These are phyloP conservation scores for Calliopsis andreniformis DNA, from an alignment of 1,140 invertebrate genomes.

Conservation along the genomic window DNA sequence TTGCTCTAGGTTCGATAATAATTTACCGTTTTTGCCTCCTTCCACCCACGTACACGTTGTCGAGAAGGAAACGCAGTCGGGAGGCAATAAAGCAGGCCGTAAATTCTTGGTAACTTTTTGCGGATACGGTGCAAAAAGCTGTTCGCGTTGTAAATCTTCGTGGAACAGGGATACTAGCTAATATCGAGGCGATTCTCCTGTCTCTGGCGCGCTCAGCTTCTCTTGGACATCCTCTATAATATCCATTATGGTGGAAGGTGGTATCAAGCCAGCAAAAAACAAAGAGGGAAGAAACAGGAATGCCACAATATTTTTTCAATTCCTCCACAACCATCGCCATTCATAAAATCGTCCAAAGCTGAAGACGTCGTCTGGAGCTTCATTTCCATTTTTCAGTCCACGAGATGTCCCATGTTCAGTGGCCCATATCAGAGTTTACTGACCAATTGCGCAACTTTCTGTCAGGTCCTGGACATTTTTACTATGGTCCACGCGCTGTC, in stretches of 20 bases:
- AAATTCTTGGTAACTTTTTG: slow-evolving; percentile 59
- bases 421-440: slow-evolving; percentile 5
- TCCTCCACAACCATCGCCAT: too few relatives aligned
- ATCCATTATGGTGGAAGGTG: too few relatives aligned
- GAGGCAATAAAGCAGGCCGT: slow-evolving; percentile 59
- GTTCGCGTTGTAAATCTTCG: slow-evolving; percentile 23
- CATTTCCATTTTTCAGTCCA: neutral
- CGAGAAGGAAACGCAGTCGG: slow-evolving; percentile 37
- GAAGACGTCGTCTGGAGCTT: neutral
- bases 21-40: slow-evolving; percentile 53
- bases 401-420: neutral
- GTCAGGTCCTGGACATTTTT: slow-evolving; percentile 12
- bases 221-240: neutral
- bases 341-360: too few relatives aligned
- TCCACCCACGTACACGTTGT: slow-evolving; percentile 40
- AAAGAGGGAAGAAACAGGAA: too few relatives aligned
- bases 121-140: slow-evolving; percentile 30
- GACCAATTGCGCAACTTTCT: slow-evolving; percentile 21
- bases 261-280: too few relatives aligned
- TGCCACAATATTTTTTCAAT: too few relatives aligned
- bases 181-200: slow-evolving; percentile 4
- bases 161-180: neutral
- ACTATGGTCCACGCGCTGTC: slow-evolving; percentile 13
- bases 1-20: slow-evolving; percentile 46
- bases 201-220: neutral